phyloP scores from a whole-genome alignment of 2,888 invertebrate species.

The Meliscaeva auricollis region DNA sequence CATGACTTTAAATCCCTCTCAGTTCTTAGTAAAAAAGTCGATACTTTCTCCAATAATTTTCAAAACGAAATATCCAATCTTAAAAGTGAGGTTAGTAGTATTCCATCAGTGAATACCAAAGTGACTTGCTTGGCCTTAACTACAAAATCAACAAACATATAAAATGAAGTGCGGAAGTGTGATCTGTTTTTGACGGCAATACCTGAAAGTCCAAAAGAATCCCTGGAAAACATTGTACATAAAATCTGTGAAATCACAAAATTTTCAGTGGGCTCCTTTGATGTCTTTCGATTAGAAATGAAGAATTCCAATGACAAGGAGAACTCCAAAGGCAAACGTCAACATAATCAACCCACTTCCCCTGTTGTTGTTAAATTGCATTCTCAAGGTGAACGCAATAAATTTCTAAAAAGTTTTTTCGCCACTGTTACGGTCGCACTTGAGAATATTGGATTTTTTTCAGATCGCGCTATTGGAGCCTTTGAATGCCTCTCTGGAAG shows the following conservation, averaged over 20 bases:
- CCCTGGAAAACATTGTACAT: neutral
- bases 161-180: constrained; percentile 10
- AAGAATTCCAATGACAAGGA: constrained; percentile 3
- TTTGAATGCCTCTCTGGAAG: too few relatives aligned
- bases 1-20: constrained; percentile 11
- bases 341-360: neutral
- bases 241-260: neutral
- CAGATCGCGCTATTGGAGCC: constrained; percentile 8
- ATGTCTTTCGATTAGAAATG: constrained; percentile 3
- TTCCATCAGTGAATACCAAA: neutral
- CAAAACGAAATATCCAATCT: neutral
- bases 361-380: constrained; percentile 1
- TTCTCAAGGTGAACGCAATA: constrained; percentile 1
- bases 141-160: neutral
- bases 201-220: constrained; percentile 9
- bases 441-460: constrained; percentile 1
- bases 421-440: constrained; percentile 4
- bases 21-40: constrained; percentile 11
- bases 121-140: neutral
- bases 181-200: constrained; percentile 2
- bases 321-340: neutral
- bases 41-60: constrained; percentile 12
- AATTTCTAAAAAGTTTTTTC: neutral
- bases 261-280: neutral
- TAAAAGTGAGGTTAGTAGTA: constrained; percentile 8